These are phyloP conservation scores for Metopolophium dirhodum DNA, from an alignment of 1,140 invertebrate genomes.

Conservation along the genomic window DNA sequence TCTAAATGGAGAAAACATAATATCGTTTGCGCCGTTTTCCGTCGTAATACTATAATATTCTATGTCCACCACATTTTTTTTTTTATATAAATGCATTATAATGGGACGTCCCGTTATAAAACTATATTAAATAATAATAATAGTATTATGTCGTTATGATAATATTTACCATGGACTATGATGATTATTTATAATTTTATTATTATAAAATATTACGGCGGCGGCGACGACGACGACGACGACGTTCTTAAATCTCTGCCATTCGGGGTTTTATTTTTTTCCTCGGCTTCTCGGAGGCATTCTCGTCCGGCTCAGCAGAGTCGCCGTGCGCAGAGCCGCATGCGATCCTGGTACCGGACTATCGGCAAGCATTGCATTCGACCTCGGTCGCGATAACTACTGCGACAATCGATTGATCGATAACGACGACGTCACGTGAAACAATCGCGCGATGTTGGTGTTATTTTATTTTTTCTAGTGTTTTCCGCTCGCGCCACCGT, in stretches of 20 bases:
- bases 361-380: conserved; percentile 23
- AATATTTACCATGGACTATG: too few species aligned
- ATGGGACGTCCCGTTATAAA: background rate
- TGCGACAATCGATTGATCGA: conserved; percentile 25
- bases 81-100: too few species aligned
- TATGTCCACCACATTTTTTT: too few species aligned
- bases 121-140: background rate
- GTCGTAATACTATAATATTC: too few species aligned
- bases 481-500: background rate
- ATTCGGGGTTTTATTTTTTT: background rate
- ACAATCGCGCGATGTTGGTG: background rate
- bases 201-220: background rate
- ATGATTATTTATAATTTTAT: background rate
- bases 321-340: background rate
- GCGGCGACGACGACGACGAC: background rate
- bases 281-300: background rate
- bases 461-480: background rate
- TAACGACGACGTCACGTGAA: background rate
- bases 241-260: background rate
- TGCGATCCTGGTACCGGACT: conserved; percentile 32
- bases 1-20: background rate
- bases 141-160: too few species aligned
- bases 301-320: background rate
- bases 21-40: background rate
- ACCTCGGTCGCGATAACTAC: background rate